Evolutionary conservation across 2,888 invertebrate species (phyloP), one percentile per base, ranked within the genome.

Genomic region (Masnerella sp.): DNA sequence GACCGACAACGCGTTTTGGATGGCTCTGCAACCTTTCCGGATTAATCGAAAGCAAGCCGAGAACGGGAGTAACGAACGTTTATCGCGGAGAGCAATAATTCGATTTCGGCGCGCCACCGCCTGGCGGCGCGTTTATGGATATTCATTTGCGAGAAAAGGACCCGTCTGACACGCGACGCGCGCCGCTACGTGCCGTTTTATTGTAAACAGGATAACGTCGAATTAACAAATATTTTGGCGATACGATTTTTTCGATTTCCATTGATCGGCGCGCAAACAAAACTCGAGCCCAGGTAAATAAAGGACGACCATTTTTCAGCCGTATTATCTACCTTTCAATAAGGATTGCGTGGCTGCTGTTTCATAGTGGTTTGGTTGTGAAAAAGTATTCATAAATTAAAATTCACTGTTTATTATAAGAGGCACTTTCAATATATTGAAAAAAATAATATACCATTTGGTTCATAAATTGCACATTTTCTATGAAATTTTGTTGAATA

Each of bases 21-120:
- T 51, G 38, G 72, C 47, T 49, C 18, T 47, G 77, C 79, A 79
- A n/a, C 80, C 79, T 81, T 81, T 81, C 79, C 79, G 80, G 82
- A 83, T 84, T 83, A 84, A 84, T 83, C 81, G 83, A 83, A 83
- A 84, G 81, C 80, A 83, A 82, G 83, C 81, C 82, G 84, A 80
- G 79, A 78, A 71, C 51, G 71, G 58, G 68, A 69, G 77, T 73
- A 77, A 79, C 82, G 81, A 78, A 78, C 81, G 81, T 82, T 82
- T 84, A 84, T 84, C 82, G 81, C 78, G 38, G 47, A 67, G 54
- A 77, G 79, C 80, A 83, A 82, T 84, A 83, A 84, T 83, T 83
- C 79, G 81, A 83, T 84, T 84, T 80, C 79, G 79, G 77, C 78
- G 73, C 78, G 34, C 43, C 34, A 11, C 34, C 11, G 34, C 34